These are phyloP conservation scores for Syrrhaptes paradoxus DNA, from an alignment of 2,113 vertebrate genomes.

Conservation along the genomic window DNA sequence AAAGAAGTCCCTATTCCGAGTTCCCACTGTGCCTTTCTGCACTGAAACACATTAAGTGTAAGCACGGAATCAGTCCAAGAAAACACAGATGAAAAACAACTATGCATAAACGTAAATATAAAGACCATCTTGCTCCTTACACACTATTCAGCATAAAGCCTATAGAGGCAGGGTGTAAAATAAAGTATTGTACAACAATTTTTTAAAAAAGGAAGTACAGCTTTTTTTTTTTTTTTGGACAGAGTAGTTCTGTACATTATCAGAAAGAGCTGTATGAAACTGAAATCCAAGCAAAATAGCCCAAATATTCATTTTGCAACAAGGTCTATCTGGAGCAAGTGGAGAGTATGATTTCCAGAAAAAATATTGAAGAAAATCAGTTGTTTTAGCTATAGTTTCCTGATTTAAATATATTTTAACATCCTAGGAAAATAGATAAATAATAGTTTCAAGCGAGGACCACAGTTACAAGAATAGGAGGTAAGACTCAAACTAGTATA, in stretches of 20 bases:
- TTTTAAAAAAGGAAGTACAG: not conserved
- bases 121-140: not conserved
- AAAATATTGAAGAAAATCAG: not conserved
- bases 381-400: not conserved
- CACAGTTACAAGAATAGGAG: not conserved
- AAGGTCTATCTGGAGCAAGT: not conserved
- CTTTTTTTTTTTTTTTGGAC: not conserved
- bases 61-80: not conserved
- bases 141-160: not conserved
- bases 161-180: not conserved
- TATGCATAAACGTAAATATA: not conserved
- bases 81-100: not conserved
- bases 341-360: not conserved
- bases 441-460: not conserved
- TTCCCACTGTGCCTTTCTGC: not conserved
- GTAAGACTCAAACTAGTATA: not conserved
- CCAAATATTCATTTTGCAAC: not conserved
- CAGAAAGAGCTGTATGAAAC: not conserved
- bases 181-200: not conserved
- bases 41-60: not conserved
- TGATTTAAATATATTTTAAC: not conserved
- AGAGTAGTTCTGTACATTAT: not conserved
- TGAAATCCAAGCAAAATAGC: not conserved
- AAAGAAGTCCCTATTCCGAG: not conserved
- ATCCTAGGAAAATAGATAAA: not conserved